Percentiles rank a stretch among this genome's conserved stretches.
phyloP scores from a whole-genome alignment of 2,113 vertebrate genomes.

The Nesogale talazaci region DNA sequence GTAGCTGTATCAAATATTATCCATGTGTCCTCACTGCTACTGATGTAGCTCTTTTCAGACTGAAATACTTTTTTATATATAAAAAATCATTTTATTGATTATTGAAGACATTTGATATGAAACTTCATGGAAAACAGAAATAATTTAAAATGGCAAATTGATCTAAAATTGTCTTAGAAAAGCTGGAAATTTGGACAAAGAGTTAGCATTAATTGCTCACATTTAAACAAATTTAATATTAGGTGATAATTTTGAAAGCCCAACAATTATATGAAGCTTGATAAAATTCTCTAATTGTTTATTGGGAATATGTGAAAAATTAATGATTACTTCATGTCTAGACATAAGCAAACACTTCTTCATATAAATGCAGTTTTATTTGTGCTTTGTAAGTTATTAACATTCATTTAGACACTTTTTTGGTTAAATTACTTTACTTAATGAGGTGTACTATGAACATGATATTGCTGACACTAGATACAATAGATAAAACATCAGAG shows the following conservation, averaged over 20 bases:
- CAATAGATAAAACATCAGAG: slow-evolving; percentile 56
- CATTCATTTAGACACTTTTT: slow-evolving; percentile 53
- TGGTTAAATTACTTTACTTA: slow-evolving; percentile 74
- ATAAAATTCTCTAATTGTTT: slow-evolving; percentile 71
- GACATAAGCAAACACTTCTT: slow-evolving; percentile 41
- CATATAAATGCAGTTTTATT: slow-evolving; percentile 57
- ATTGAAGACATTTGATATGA: neutral
- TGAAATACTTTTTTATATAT: neutral
- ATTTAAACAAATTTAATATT: slow-evolving; percentile 44
- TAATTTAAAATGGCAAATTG: neutral
- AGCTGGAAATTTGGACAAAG: neutral
- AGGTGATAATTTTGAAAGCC: slow-evolving; percentile 61
- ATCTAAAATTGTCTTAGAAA: slow-evolving; percentile 50
- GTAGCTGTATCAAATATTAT: neutral
- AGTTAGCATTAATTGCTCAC: neutral
- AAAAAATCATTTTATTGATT: neutral
- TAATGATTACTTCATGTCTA: slow-evolving; percentile 63
- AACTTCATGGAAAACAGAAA: neutral
- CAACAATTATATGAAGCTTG: slow-evolving; percentile 57
- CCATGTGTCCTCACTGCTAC: neutral
- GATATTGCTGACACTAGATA: slow-evolving; percentile 64
- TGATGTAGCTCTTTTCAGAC: neutral
- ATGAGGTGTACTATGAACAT: slow-evolving; percentile 68
- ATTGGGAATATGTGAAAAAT: slow-evolving; percentile 42
- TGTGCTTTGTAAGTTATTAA: slow-evolving; percentile 55